These are phyloP conservation scores for Drosophila pectinifera DNA, from an alignment of 1,140 invertebrate genomes.

Conservation along the genomic window DNA sequence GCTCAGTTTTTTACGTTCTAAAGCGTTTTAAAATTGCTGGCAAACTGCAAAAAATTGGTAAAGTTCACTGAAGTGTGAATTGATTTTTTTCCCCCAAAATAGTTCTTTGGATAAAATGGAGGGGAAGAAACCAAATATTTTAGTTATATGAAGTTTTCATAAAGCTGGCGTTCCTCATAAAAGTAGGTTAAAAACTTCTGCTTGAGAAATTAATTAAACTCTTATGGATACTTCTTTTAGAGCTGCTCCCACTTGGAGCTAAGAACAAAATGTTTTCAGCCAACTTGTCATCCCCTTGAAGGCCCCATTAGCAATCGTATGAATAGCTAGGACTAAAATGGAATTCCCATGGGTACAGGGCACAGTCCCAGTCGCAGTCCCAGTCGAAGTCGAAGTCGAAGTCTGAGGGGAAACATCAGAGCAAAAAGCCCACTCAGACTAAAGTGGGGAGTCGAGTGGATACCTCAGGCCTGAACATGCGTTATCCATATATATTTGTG, in stretches of 20 bases:
- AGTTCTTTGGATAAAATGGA: not conserved
- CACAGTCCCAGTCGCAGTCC: not conserved
- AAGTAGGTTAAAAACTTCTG: slow-evolving; percentile 14
- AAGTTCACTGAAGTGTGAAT: slow-evolving; percentile 46
- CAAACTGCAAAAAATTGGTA: slow-evolving; percentile 14
- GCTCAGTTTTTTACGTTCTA: slow-evolving; percentile 31
- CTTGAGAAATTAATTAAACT: not conserved
- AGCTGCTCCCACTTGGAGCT: not conserved
- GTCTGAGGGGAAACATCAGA: slow-evolving; percentile 3
- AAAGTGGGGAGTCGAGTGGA: slow-evolving; percentile 38
- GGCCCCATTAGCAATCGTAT: slow-evolving; percentile 35
- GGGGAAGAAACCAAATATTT: slow-evolving; percentile 8
- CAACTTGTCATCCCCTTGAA: slow-evolving; percentile 22
- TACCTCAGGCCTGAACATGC: slow-evolving; percentile 34
- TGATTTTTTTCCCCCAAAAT: slow-evolving; percentile 21
- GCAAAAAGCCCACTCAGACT: slow-evolving; percentile 30
- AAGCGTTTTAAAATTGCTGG: slow-evolving; percentile 45
- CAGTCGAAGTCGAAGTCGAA: slow-evolving; percentile 2
- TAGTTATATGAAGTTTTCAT: slow-evolving; percentile 3
- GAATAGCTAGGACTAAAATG: slow-evolving; percentile 6
- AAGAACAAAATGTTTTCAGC: slow-evolving; percentile 20
- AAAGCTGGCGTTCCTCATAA: not conserved
- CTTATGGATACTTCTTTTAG: not conserved
- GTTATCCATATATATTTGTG: slow-evolving; percentile 24
- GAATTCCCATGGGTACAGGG: slow-evolving; percentile 21